Conservation (phyloP, 2,797 vertebrate species). For the Malurus splendens region DNA sequence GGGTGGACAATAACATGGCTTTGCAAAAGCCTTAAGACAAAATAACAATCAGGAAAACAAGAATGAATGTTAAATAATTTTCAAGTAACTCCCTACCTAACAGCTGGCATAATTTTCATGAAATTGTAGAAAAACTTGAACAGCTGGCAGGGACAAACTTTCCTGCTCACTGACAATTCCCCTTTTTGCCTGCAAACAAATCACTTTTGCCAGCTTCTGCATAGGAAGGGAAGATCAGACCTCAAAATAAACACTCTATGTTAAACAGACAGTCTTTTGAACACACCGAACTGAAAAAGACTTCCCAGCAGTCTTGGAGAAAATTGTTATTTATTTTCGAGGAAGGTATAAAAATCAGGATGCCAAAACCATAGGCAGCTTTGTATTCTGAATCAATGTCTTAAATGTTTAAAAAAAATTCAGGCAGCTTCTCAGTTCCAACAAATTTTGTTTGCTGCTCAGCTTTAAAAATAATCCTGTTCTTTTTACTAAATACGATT, state of each 20-base stretch:
- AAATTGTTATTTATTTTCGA: not conserved
- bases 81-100: not conserved
- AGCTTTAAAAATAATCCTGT: not conserved
- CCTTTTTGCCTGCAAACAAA: conserved; percentile 28
- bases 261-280: conserved; percentile 24
- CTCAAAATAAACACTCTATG: conserved; percentile 23
- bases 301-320: not conserved
- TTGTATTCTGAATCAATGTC: not conserved
- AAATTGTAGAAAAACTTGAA: not conserved
- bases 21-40: not conserved
- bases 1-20: not conserved
- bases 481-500: not conserved
- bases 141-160: conserved; percentile 15
- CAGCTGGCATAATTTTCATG: rapidly evolving
- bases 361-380: not conserved
- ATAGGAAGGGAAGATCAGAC: conserved; percentile 13
- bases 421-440: not conserved
- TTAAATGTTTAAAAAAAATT: not conserved
- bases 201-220: conserved; percentile 13
- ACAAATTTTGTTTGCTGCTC: rapidly evolving
- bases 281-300: not conserved
- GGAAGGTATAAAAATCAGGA: not conserved
- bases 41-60: not conserved
- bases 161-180: not conserved
- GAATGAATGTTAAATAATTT: not conserved